Percentiles rank a stretch among this genome's conserved stretches.
These are phyloP conservation scores for Idaea biselata DNA, from an alignment of 2,888 invertebrate genomes.

Conservation along the genomic window DNA sequence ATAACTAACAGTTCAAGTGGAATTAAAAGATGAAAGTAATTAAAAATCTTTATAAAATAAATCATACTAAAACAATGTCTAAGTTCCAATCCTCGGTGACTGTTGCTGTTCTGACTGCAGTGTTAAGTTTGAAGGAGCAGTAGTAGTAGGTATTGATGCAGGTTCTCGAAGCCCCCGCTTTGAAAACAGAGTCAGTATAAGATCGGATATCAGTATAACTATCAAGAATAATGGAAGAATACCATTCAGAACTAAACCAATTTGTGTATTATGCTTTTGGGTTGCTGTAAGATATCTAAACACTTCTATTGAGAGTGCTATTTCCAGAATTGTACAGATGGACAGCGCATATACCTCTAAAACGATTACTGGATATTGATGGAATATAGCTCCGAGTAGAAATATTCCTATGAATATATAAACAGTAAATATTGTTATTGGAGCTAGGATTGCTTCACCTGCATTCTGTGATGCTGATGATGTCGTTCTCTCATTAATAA, in stretches of 20 bases:
- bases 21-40: background rate
- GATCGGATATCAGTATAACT: slow-evolving; percentile 50
- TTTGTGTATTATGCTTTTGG: slow-evolving; percentile 23
- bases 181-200: slow-evolving; percentile 48
- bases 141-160: background rate
- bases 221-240: slow-evolving; percentile 56
- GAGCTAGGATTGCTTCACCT: slow-evolving; percentile 54
- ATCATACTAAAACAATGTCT: background rate
- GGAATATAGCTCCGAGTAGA: slow-evolving; percentile 34
- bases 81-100: too few species aligned
- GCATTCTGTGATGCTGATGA: slow-evolving; percentile 37
- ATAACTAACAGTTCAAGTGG: background rate
- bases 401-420: slow-evolving; percentile 50
- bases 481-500: slow-evolving; percentile 60
- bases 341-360: slow-evolving; percentile 53
- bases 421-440: slow-evolving; percentile 51
- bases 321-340: slow-evolving; percentile 44
- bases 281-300: slow-evolving; percentile 39
- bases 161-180: background rate
- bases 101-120: too few species aligned
- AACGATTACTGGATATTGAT: slow-evolving; percentile 44
- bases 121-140: too few species aligned
- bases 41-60: background rate
- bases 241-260: slow-evolving; percentile 49
- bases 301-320: slow-evolving; percentile 42